Percentiles rank a stretch among this genome's conserved stretches.
Conservation (phyloP, 2,797 vertebrate species). For the Pseudotriccus pelzelni region DNA sequence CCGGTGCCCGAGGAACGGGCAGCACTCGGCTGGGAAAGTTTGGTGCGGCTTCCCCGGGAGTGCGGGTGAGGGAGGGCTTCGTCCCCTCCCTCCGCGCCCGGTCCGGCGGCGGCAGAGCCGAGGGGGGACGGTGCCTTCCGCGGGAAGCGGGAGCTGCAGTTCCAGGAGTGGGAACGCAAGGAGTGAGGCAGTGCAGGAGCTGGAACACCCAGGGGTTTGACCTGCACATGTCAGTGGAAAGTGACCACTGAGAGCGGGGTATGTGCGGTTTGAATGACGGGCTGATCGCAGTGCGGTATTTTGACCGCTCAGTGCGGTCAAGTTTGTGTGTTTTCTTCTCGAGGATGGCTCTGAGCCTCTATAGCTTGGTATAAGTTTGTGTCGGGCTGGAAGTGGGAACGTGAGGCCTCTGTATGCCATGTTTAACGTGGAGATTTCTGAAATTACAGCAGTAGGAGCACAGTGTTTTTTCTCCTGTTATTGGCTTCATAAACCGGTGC, state of each 20-base stretch:
- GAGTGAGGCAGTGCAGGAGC: background rate
- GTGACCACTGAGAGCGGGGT: background rate
- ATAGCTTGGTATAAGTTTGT: fast-evolving
- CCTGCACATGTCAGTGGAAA: fast-evolving
- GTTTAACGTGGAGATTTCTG: background rate
- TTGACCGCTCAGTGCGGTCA: background rate
- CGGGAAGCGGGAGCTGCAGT: background rate
- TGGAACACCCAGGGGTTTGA: fast-evolving
- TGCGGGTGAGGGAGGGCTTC: background rate
- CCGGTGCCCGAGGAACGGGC: background rate
- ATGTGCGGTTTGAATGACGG: background rate
- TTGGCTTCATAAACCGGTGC: fast-evolving
- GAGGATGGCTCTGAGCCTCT: background rate
- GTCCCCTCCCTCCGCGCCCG: background rate
- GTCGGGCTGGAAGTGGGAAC: background rate
- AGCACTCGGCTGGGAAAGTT: background rate
- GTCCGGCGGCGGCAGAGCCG: background rate
- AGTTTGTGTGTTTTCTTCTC: background rate
- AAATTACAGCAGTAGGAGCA: fast-evolving
- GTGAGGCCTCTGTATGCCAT: background rate
- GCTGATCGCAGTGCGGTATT: background rate
- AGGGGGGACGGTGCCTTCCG: background rate
- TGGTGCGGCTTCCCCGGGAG: background rate
- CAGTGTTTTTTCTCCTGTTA: background rate
- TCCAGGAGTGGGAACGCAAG: fast-evolving